Conservation (phyloP, 1,140 invertebrate species). For the Lordiphosa stackelbergi region DNA sequence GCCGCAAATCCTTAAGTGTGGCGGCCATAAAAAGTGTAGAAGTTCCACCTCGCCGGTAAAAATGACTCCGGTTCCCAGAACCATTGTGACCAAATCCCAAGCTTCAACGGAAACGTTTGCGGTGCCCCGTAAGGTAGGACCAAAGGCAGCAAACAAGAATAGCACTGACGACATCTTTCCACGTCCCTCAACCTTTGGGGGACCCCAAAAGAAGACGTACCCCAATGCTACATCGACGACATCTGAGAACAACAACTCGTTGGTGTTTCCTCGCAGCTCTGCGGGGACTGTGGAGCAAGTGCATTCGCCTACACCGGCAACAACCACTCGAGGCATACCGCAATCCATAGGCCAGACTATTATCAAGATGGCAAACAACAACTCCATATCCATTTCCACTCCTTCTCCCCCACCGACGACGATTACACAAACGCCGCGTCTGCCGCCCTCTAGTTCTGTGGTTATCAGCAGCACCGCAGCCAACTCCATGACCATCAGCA, state of each 20-base stretch:
- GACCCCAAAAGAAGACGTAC: neutral
- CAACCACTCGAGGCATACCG: no score
- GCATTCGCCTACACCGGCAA: no score
- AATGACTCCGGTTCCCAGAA: slow-evolving; percentile 42
- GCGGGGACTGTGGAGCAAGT: no score
- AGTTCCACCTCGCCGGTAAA: slow-evolving; percentile 53
- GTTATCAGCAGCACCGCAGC: slow-evolving; percentile 11
- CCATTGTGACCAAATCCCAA: neutral
- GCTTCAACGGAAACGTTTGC: neutral
- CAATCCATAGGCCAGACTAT: no score
- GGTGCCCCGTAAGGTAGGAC: neutral
- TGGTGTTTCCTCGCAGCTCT: no score
- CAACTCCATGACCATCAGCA: neutral
- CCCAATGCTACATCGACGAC: neutral
- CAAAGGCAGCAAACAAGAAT: neutral
- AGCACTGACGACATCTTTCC: slow-evolving; percentile 42
- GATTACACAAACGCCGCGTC: neutral
- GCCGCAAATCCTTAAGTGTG: slow-evolving; percentile 37
- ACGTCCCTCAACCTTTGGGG: slow-evolving; percentile 1
- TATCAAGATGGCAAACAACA: no score
- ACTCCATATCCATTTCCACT: no score
- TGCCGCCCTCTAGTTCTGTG: neutral
- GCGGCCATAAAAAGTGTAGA: slow-evolving; percentile 18
- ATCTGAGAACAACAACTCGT: neutral
- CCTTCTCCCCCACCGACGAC: neutral